Conservation (phyloP, 1,140 invertebrate species). For the Drosophila nikananu region DNA sequence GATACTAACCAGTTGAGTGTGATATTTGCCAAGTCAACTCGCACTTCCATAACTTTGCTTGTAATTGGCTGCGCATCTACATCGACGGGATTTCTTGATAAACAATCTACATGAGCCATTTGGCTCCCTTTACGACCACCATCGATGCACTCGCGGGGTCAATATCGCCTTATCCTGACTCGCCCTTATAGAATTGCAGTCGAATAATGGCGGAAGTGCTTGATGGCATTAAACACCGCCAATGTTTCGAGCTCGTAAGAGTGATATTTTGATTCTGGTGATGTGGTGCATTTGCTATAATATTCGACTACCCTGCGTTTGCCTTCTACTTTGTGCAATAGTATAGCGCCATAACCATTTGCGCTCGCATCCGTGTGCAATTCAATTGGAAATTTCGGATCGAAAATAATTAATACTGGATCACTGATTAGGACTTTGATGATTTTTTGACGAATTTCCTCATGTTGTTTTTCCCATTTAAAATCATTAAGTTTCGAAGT, state of each 20-base stretch:
- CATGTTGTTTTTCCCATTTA: neutral
- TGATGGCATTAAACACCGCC: slow-evolving; percentile 2
- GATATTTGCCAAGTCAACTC: no score
- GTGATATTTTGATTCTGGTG: neutral
- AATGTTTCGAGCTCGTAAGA: slow-evolving; percentile 4
- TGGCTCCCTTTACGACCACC: no score
- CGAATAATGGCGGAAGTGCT: neutral
- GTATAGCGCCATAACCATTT: slow-evolving; percentile 1
- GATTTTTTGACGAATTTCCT: neutral
- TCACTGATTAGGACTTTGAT: slow-evolving; percentile 1
- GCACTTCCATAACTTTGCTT: no score
- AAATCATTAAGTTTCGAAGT: slow-evolving; percentile 2
- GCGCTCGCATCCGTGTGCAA: neutral
- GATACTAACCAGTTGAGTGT: no score
- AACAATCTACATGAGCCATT: no score
- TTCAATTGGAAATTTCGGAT: neutral
- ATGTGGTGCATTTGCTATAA: neutral
- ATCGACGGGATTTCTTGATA: no score
- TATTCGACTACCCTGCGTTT: slow-evolving; percentile 2
- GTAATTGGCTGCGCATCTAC: no score
- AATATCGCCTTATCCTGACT: no score
- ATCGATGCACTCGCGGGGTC: no score
- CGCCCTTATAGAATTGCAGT: no score
- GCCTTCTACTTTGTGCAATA: slow-evolving; percentile 2
- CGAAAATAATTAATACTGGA: neutral